These are phyloP conservation scores for Globia sparganii DNA, from an alignment of 2,888 invertebrate genomes.

Conservation along the genomic window DNA sequence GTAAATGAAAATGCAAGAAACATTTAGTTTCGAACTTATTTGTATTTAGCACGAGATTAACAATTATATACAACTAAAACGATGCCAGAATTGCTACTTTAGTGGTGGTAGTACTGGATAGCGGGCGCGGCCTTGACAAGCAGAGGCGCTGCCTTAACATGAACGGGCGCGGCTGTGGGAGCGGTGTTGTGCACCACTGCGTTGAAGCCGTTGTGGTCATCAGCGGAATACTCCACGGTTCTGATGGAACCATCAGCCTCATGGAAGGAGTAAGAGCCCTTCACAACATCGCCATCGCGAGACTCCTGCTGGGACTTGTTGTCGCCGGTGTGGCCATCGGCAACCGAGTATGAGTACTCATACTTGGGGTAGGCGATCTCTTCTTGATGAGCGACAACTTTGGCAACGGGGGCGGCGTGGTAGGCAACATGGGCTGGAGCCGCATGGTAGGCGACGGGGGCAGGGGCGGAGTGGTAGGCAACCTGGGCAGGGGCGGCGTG, in stretches of 20 bases:
- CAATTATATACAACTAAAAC: slow-evolving; percentile 50
- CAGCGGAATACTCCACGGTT: slow-evolving; percentile 87
- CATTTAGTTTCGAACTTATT: slow-evolving; percentile 48
- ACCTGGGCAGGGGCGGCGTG: slow-evolving; percentile 67
- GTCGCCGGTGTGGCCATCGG: slow-evolving; percentile 89
- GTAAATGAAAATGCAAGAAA: slow-evolving; percentile 8
- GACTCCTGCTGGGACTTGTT: slow-evolving; percentile 87
- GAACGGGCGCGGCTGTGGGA: slow-evolving; percentile 75
- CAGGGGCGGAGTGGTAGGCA: slow-evolving; percentile 67
- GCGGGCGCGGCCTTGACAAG: slow-evolving; percentile 71
- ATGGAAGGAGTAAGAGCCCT: slow-evolving; percentile 86
- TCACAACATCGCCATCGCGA: slow-evolving; percentile 87
- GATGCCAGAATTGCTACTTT: slow-evolving; percentile 43
- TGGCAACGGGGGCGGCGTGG: slow-evolving; percentile 79
- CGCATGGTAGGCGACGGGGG: slow-evolving; percentile 63
- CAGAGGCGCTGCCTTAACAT: slow-evolving; percentile 71
- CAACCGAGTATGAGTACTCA: slow-evolving; percentile 87
- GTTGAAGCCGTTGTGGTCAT: slow-evolving; percentile 86
- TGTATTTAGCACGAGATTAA: slow-evolving; percentile 74
- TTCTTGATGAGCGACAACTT: slow-evolving; percentile 70
- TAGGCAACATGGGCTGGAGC: slow-evolving; percentile 75
- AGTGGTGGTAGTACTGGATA: slow-evolving; percentile 78
- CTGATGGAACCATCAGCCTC: slow-evolving; percentile 88
- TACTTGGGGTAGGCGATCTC: slow-evolving; percentile 74
- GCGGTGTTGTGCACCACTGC: slow-evolving; percentile 82